These are phyloP conservation scores for Sinohyriopsis cumingii DNA, from an alignment of 2,888 invertebrate species.

Conservation along the genomic window DNA sequence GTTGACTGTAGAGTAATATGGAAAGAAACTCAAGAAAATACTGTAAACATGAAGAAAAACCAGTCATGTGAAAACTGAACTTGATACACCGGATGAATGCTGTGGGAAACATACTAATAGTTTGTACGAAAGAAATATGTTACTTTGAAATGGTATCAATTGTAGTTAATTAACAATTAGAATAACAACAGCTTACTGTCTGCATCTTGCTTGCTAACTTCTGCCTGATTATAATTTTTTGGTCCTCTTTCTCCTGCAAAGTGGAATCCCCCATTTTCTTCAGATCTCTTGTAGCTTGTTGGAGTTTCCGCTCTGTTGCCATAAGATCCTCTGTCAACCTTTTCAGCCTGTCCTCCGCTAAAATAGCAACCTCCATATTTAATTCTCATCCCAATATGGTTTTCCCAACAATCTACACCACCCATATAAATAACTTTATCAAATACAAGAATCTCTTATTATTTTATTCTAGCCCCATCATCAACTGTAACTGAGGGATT, in stretches of 20 bases:
- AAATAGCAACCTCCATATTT: slow-evolving; percentile 5
- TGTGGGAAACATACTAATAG: too few species aligned
- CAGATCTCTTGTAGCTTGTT: slow-evolving; percentile 61
- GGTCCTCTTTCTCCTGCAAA: slow-evolving; percentile 59
- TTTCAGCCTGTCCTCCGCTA: slow-evolving; percentile 63
- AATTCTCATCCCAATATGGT: not conserved
- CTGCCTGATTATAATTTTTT: slow-evolving; percentile 59
- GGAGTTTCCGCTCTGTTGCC: slow-evolving; percentile 57
- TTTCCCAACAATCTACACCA: not conserved
- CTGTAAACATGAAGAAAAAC: too few species aligned
- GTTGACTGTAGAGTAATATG: too few species aligned
- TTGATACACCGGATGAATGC: too few species aligned
- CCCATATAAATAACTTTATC: not conserved
- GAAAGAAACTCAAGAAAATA: too few species aligned
- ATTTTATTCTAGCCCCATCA: too few species aligned
- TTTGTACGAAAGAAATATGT: too few species aligned
- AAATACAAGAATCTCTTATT: too few species aligned
- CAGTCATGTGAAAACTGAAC: too few species aligned
- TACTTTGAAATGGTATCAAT: too few species aligned
- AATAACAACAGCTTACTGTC: slow-evolving; percentile 43
- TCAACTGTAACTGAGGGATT: too few species aligned
- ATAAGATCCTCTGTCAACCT: slow-evolving; percentile 56
- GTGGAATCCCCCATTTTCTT: slow-evolving; percentile 56
- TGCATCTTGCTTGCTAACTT: slow-evolving; percentile 65
- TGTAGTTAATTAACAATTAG: not conserved